These are phyloP conservation scores for Nibea albiflora DNA, from an alignment of 2,113 vertebrate species.

Conservation along the genomic window DNA sequence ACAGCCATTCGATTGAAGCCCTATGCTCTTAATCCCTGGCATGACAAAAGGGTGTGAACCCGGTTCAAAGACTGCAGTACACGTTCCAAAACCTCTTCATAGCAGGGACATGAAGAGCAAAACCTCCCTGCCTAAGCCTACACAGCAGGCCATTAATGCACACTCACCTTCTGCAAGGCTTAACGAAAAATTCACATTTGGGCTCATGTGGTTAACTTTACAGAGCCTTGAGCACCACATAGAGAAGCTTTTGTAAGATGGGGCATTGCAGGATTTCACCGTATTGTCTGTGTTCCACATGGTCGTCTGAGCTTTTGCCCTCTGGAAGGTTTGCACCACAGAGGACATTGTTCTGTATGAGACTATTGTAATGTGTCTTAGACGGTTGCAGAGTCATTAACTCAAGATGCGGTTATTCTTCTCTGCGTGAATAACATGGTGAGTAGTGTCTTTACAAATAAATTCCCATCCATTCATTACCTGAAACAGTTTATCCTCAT, in stretches of 20 bases:
- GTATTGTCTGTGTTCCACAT: background rate
- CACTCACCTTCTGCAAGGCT: background rate
- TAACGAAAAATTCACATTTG: background rate
- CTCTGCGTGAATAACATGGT: background rate
- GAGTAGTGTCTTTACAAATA: background rate
- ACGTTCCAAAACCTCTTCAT: background rate
- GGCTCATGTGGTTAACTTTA: background rate
- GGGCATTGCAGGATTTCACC: background rate
- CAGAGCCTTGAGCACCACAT: background rate
- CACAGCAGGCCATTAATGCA: constrained; percentile 9
- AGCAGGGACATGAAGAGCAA: background rate
- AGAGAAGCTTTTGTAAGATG: background rate
- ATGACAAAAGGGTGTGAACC: background rate
- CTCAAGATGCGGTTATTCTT: background rate
- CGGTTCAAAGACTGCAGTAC: background rate
- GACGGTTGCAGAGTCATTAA: background rate
- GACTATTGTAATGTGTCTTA: background rate
- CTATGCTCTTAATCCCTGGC: background rate
- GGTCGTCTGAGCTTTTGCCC: background rate
- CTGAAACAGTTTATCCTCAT: too few relatives aligned
- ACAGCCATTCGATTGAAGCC: background rate
- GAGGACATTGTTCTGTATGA: background rate
- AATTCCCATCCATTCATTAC: too few relatives aligned
- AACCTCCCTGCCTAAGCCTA: background rate
- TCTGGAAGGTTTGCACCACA: background rate